phyloP scores from a whole-genome alignment of 2,888 invertebrate species.

The Cheilosia vernalis region DNA sequence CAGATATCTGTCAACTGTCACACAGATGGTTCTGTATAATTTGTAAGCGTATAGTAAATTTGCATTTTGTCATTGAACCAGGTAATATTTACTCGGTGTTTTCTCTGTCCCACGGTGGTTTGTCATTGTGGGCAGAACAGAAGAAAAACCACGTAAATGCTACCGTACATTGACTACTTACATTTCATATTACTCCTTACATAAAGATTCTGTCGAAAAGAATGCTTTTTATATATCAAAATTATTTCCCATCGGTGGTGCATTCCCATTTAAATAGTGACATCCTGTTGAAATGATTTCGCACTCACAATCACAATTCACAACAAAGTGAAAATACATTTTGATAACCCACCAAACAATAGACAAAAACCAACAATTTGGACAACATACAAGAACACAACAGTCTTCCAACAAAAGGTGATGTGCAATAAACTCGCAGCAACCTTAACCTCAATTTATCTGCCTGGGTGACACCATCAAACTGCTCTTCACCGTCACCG shows the following conservation, averaged over 20 bases:
- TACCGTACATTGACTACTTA: too few relatives aligned
- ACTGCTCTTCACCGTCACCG: conserved; percentile 18
- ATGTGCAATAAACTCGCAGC: conserved; percentile 25
- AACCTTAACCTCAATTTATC: conserved; percentile 58
- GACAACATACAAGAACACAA: conserved; percentile 24
- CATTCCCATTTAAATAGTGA: conserved; percentile 5
- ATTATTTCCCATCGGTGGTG: conserved; percentile 9
- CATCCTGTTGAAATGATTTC: conserved; percentile 29
- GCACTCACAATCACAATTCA: not conserved
- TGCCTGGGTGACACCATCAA: conserved; percentile 33
- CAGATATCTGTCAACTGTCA: too few relatives aligned
- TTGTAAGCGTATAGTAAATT: too few relatives aligned
- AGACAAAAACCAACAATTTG: conserved; percentile 51
- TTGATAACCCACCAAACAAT: conserved; percentile 49
- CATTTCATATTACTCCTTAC: too few relatives aligned
- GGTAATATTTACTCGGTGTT: too few relatives aligned
- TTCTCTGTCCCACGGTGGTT: too few relatives aligned
- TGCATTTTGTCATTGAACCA: too few relatives aligned
- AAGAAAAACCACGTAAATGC: too few relatives aligned
- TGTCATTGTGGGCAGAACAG: too few relatives aligned
- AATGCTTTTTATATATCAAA: too few relatives aligned
- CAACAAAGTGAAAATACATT: conserved; percentile 31
- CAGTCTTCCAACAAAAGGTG: conserved; percentile 25
- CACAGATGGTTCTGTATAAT: too few relatives aligned
- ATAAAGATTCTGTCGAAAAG: too few relatives aligned